Base-by-base conservation (phyloP, 2,888 invertebrate species). In the Cynaeus angustus region DNA sequence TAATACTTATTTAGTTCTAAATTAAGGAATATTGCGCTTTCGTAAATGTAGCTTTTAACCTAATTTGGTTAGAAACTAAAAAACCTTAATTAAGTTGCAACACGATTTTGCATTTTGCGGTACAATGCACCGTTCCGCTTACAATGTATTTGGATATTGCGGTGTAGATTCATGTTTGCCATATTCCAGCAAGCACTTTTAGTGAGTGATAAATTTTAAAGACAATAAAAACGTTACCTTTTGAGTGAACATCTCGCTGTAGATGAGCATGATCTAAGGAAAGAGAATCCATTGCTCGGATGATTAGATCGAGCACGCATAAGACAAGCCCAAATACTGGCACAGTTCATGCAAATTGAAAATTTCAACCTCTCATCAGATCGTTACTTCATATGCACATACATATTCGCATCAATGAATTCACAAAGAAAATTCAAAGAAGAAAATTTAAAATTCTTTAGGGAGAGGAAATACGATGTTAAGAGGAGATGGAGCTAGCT, bases 381-480 rank as follows among this genome's bases (percentile, higher is more conserved):
- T 74, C 72, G 75, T 77, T 76, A 76, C 75, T 78, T 75, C 76
- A 72, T 77, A 77, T 77, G 76, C 77, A 77, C 76, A 74, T 76
- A 75, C 68, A 75, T 75, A 75, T 76, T 75, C 72, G 73, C 76
- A 71, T 74, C 76, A 75, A 70, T 70, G 71, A 66, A 70, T 74
- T 64, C 64, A 68, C 75, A 72, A 72, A 76, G 72, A 72, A 77
- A 74, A 74, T 74, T 74, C 66, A 70, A 71, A 68, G 43, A 45
- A 38, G 50, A 46, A 68, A 74, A 73, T 72, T 74, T 72, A 53
- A 71, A 71, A 72, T 72, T 74, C 70, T 61, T 65, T 50, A 41
- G 48, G 28, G 33, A 33, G 10, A 30, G 28, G 45, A 65, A 65
- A 65, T 55, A 21, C 28, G 43, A 43, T 41, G 53, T 45, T 45